phyloP scores from a whole-genome alignment of 2,888 invertebrate genomes.

The Pachydiplax longipennis region DNA sequence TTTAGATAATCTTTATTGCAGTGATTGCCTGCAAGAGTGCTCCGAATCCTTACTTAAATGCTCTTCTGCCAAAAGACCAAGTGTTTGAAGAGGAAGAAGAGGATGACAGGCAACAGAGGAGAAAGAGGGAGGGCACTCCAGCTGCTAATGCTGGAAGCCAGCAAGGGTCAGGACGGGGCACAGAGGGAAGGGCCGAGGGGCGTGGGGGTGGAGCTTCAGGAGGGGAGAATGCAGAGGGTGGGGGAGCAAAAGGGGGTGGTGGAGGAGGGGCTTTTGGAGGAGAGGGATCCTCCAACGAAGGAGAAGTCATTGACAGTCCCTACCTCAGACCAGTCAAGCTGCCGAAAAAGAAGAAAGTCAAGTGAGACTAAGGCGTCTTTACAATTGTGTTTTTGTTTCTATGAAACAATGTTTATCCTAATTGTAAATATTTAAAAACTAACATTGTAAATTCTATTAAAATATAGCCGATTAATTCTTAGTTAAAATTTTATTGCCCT shows the following conservation, averaged over 20 bases:
- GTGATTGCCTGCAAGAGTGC: slow-evolving; percentile 89
- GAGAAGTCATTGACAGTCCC: slow-evolving; percentile 75
- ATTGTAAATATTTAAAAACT: too few relatives aligned
- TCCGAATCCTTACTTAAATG: slow-evolving; percentile 80
- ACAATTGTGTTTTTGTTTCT: neutral
- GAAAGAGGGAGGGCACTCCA: slow-evolving; percentile 52
- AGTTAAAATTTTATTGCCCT: too few relatives aligned
- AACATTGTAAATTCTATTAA: too few relatives aligned
- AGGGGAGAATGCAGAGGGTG: slow-evolving; percentile 61
- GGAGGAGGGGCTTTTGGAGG: slow-evolving; percentile 51
- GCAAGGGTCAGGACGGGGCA: neutral
- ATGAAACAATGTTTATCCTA: neutral
- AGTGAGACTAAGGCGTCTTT: neutral
- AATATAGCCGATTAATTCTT: too few relatives aligned
- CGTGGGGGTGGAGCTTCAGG: slow-evolving; percentile 57
- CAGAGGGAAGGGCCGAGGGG: slow-evolving; percentile 52
- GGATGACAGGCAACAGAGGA: slow-evolving; percentile 61
- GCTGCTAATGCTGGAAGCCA: slow-evolving; percentile 46
- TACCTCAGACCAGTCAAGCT: slow-evolving; percentile 68
- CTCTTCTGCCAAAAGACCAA: slow-evolving; percentile 91
- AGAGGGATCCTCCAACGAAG: slow-evolving; percentile 55
- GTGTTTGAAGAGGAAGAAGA: slow-evolving; percentile 90
- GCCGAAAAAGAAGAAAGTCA: slow-evolving; percentile 53
- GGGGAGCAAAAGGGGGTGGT: slow-evolving; percentile 61
- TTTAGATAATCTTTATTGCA: slow-evolving; percentile 59